Evolutionary conservation across 2,797 vertebrate species (phyloP).

Genomic region (Protosalanx chinensis): DNA sequence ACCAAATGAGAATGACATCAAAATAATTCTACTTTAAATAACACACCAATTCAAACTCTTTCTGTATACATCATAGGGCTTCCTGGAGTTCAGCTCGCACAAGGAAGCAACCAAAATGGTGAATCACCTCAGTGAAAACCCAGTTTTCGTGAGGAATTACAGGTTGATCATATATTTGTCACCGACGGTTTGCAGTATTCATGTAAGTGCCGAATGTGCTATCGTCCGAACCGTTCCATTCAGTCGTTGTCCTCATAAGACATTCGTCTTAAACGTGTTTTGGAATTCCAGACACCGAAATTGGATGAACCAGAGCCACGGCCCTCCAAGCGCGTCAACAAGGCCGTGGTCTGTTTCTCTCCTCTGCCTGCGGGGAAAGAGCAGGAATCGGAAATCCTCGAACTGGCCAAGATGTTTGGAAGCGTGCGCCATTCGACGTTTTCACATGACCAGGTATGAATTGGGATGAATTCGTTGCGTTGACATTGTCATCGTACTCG

Average conservation of each 20-base stretch:
- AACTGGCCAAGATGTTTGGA: slow-evolving; percentile 50
- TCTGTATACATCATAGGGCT: slow-evolving; percentile 39
- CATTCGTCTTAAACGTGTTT: not conserved
- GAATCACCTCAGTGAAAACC: slow-evolving; percentile 39
- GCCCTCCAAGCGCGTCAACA: not conserved
- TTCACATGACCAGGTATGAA: slow-evolving; percentile 38
- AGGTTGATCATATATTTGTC: slow-evolving; percentile 46
- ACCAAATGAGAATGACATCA: not conserved
- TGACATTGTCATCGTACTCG: not conserved
- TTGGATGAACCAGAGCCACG: slow-evolving; percentile 23
- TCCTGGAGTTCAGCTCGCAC: slow-evolving; percentile 52
- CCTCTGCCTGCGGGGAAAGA: slow-evolving; percentile 40
- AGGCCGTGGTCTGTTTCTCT: slow-evolving; percentile 42
- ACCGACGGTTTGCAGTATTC: slow-evolving; percentile 41
- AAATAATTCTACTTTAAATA: not conserved
- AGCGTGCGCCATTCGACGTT: slow-evolving; percentile 44
- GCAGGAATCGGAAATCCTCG: slow-evolving; percentile 35
- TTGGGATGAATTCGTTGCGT: not conserved
- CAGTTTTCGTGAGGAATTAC: slow-evolving; percentile 40
- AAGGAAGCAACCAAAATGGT: slow-evolving; percentile 51
- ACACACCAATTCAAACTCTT: not conserved
- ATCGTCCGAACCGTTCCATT: not conserved
- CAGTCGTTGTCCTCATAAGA: not conserved
- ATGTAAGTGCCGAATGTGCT: slow-evolving; percentile 21
- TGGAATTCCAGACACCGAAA: slow-evolving; percentile 33